phyloP scores from a whole-genome alignment of 2,113 vertebrate genomes.

The Pollachius pollachius region DNA sequence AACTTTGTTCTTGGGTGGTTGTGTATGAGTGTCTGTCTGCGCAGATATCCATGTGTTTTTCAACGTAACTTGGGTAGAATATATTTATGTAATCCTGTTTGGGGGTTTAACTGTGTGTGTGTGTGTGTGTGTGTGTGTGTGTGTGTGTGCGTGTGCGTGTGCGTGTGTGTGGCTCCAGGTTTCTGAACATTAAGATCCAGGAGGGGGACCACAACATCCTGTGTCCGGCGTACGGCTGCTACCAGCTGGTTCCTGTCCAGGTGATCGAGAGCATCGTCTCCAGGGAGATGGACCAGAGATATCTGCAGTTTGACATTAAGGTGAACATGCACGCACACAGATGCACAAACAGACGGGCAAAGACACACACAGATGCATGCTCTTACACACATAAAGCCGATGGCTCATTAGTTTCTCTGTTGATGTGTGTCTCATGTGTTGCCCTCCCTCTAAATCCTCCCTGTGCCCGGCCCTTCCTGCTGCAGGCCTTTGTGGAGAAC shows the following conservation, averaged over 20 bases:
- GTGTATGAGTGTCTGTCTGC: too few relatives aligned
- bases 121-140: too few relatives aligned
- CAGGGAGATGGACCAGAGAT: slow-evolving; percentile 70
- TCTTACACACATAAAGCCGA: too few relatives aligned
- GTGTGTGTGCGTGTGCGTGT: slow-evolving; percentile 1
- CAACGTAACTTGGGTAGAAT: too few relatives aligned
- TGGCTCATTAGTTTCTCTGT: too few relatives aligned
- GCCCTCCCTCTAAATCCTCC: neutral
- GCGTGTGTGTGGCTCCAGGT: slow-evolving; percentile 36
- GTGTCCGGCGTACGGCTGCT: slow-evolving; percentile 67
- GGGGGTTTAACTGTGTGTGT: too few relatives aligned
- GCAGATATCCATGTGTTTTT: too few relatives aligned
- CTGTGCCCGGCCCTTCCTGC: neutral
- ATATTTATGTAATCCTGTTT: too few relatives aligned
- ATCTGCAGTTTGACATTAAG: slow-evolving; percentile 71
- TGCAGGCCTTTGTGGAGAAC: slow-evolving; percentile 67
- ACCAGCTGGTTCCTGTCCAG: slow-evolving; percentile 68
- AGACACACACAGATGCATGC: neutral
- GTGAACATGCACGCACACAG: slow-evolving; percentile 29
- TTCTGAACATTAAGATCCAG: slow-evolving; percentile 69
- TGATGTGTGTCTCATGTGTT: too few relatives aligned
- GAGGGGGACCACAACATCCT: slow-evolving; percentile 71
- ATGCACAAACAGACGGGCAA: neutral
- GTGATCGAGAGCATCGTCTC: slow-evolving; percentile 70
- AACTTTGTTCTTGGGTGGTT: too few relatives aligned